A percentile compares a stretch with the other conserved stretches of the same genome.
Conservation (phyloP, 2,888 invertebrate genomes). For the Pseudococcus viburni region DNA sequence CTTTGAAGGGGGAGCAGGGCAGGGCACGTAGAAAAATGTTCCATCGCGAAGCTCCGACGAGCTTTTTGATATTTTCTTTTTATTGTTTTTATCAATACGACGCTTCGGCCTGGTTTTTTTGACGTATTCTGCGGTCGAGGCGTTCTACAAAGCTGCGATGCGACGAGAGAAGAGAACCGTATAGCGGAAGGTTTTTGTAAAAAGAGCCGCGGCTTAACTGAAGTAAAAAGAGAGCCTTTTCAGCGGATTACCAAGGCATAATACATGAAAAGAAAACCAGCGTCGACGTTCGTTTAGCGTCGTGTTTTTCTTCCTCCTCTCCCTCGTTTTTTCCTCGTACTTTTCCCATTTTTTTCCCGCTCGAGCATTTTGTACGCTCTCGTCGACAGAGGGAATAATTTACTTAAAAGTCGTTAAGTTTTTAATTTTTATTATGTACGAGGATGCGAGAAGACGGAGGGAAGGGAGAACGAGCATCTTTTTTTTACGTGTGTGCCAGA, state of each 20-base stretch:
- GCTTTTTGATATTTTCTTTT: background rate
- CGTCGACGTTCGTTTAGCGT: background rate
- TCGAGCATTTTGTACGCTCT: background rate
- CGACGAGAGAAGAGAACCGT: background rate
- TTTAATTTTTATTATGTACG: conserved; percentile 23
- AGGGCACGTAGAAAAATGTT: background rate
- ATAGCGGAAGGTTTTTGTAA: conserved; percentile 14
- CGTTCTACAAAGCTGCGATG: background rate
- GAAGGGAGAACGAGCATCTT: background rate
- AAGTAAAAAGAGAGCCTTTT: background rate
- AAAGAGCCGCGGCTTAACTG: background rate
- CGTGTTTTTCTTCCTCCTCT: background rate
- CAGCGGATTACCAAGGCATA: background rate
- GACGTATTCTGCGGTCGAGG: background rate
- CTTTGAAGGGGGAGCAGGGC: background rate
- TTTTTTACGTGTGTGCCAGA: background rate
- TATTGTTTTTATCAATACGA: background rate
- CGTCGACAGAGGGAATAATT: conserved; percentile 14
- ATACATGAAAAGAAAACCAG: conserved; percentile 14
- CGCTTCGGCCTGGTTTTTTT: background rate
- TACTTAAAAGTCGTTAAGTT: conserved; percentile 32
- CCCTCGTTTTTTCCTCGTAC: background rate
- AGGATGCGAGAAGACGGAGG: background rate
- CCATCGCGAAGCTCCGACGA: background rate
- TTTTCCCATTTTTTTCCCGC: background rate